Evolutionary conservation across 2,888 invertebrate species (phyloP), one percentile per base, ranked within the genome.

Genomic region (Griposia aprilina): DNA sequence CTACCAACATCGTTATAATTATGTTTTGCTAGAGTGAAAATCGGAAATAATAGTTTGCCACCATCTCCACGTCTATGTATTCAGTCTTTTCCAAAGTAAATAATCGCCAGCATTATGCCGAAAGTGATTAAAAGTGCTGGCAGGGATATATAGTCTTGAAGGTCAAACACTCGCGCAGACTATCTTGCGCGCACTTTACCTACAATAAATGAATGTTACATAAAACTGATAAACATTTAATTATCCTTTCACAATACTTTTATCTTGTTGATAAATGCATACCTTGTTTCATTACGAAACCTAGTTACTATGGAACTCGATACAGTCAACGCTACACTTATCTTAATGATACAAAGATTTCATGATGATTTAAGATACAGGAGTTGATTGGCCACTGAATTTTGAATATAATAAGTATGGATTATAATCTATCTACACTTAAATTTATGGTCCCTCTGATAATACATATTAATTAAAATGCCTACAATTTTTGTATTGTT

Each of bases 251-350:
- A 67, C 57, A 81, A 78, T 59, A 60, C 13, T 55, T 72, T 79
- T 82, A 82, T 80, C 85, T 81, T 66, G 4, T 57, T 74, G 87
- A 86, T 84, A 84, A 75, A 50, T 67, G 41, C 52, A 48, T 69
- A 62, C 67, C 70, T 71, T 71, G 26, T 57, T 15, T 48, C 62
- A 74, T 77, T 80, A 82, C 41, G 66, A 74, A 72, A 62, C 60
- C 15, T 76, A 67, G 76, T 87, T 78, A 55, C 82, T 57, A 82
- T 69, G 74, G 71, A 69, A 74, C 48, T 67, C 6, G 6, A 62
- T 13, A 50, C 30, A 80, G 77, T 78, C 80, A 69, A 60, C 15
- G 0, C 23, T 11, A 52, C n/a, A 48, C 71, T 41, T 67, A 81
- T 68, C 59, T 66, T 63, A 66, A 73, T 73, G 7, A 73, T 70